Evolutionary conservation across 2,888 invertebrate species (phyloP), one percentile per base, ranked within the genome.

Genomic region (Linnaemya vulpina): DNA sequence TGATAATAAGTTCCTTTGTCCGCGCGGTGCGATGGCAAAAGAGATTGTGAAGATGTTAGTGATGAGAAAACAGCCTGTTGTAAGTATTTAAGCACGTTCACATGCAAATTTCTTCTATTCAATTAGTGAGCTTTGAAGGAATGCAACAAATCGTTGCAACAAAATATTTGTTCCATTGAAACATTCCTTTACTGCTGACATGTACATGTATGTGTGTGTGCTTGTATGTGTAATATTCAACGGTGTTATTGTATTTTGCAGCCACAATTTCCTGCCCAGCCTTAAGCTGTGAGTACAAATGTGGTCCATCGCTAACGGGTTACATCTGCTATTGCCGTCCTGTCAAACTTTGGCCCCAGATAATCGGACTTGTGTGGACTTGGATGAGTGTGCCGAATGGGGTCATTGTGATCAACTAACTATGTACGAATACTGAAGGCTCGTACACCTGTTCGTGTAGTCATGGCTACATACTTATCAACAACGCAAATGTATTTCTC

Each of bases 361-460:
- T 91, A 97, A 97, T 90, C 94, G 96, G 87, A 96, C 96, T 4
- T 99, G 99, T 92, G 94, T 95, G 49, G 99, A 99, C 93, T 94
- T 97, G 88, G 96, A 99, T 93, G 99, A 99, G 92, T 98, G 98
- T 92, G 92, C 94, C 62, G 97, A 97, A 92, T 98, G 97, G 97
- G 97, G 97, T 53, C 97, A 95, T 92, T 99, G 99, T 92, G 98
- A 99, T 91, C 99, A 99, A 92, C n/a, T n/a, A n/a, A n/a, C 94
- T 96, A 38, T 99, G 99, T 92, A 94, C 95, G 82, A 99, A 99
- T 92, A 96, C 95, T 0, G 96, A 96, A 92, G 95, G 96, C 0
- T 96, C 97, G 0, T 99, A 96, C 92, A 95, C 95, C 88, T 99
- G 99, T 92, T 94, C 95, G 43, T 99, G 99, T 91, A 94, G 94